Base-by-base conservation (phyloP, 2,113 vertebrate genomes). In the Psittacus erithacus region DNA sequence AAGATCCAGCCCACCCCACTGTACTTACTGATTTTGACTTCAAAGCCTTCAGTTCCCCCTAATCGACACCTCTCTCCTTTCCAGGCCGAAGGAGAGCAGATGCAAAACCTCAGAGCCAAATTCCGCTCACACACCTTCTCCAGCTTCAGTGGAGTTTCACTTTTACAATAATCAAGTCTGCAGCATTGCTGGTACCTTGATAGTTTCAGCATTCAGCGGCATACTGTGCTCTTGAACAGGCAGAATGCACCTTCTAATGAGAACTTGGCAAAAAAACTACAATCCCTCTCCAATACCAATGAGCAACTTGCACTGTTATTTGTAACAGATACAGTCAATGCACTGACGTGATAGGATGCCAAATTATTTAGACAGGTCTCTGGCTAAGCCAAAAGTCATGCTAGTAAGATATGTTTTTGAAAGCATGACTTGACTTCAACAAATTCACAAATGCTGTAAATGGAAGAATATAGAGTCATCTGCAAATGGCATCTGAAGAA, bases 41-140 rank as follows among this genome's bases (percentile, higher is more conserved):
- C 65, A 93, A 89, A 91, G 74, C 14, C 53, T 81, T 65, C 28
- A 18, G 28, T 19, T 78, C 4, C 35, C 39, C 47, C 39, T 52
- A 64, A 91, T 55, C 57, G 79, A 69, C 16, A 50, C 5, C 39
- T 31, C 67, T 78, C 31, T 74, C 68, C 59, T 83, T 74, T 75
- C 64, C 80, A 90, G 38, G 22, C 19, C 64, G 65, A 88, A 46
- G 3, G 3, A 68, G 55, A 92, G 29, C 27, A 82, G 68, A 88
- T 65, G 60, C 24, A 96, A 92, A 96, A 29, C 47, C 65, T 75
- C 50, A 44, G 76, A 90, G 76, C 52, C 33, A 91, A 95, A 75
- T 44, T 92, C 73, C 68, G 76, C 50, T 52, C 41, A 17, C 3
- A 53, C 47, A 91, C 39, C 25, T 74, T 86, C 41, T 92, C 57